A percentile compares a stretch with the other conserved stretches of the same genome.
phyloP scores from a whole-genome alignment of 2,797 vertebrate species.

The Falco columbarius region DNA sequence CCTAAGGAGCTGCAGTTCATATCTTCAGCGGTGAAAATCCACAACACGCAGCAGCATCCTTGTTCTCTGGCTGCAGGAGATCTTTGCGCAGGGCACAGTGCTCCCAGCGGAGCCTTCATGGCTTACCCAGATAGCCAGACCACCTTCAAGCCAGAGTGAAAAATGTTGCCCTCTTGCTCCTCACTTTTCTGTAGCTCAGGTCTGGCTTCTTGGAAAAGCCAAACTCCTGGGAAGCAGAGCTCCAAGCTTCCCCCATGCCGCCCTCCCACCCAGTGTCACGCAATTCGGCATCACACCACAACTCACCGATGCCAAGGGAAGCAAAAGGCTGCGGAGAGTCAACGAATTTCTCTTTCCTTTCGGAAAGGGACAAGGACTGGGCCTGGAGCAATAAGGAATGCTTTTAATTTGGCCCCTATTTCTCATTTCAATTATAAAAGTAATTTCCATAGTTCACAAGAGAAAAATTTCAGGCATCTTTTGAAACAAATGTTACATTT shows the following conservation, averaged over 20 bases:
- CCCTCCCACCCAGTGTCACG: accelerated
- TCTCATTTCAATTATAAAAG: conserved; percentile 48
- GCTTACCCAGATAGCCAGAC: background rate
- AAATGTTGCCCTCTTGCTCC: background rate
- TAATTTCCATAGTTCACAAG: background rate
- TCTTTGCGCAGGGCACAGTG: background rate
- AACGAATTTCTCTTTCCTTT: background rate
- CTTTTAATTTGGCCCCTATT: background rate
- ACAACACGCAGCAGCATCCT: background rate
- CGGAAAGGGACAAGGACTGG: background rate
- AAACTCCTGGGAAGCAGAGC: background rate
- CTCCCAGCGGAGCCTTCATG: background rate
- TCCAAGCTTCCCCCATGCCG: background rate
- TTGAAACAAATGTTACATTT: background rate
- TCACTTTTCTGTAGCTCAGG: background rate
- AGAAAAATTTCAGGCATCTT: conserved; percentile 4
- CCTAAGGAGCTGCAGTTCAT: background rate
- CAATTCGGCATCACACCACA: accelerated
- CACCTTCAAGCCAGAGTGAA: background rate
- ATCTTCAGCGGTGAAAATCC: background rate
- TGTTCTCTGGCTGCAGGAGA: background rate
- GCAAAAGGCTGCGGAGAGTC: background rate
- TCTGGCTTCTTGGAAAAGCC: background rate
- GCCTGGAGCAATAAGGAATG: background rate
- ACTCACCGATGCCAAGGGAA: background rate